A percentile compares a stretch with the other conserved stretches of the same genome.
These are phyloP conservation scores for Felis catus DNA, from an alignment of 2,113 vertebrate genomes.

Conservation along the genomic window DNA sequence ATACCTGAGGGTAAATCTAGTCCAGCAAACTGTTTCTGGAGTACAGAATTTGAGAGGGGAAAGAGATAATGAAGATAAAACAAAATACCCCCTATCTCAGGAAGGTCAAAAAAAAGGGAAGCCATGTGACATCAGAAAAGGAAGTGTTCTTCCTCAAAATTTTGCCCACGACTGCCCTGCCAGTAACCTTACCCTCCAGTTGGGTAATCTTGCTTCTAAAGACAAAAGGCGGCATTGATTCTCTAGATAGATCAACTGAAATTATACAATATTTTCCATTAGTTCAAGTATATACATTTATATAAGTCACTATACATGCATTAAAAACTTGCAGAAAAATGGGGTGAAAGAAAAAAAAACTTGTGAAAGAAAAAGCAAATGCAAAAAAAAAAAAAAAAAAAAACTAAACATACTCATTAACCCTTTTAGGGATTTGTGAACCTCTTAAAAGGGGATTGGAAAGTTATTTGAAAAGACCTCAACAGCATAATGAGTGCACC, in stretches of 20 bases:
- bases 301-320: neutral
- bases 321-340: constrained; percentile 17
- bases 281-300: neutral
- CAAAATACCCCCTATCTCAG: fast-evolving
- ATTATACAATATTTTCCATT: constrained; percentile 25
- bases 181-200: neutral
- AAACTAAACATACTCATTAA: neutral
- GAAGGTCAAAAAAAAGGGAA: neutral
- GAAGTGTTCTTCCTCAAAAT: neutral
- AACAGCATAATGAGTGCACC: neutral
- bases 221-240: neutral
- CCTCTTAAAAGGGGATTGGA: neutral
- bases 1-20: neutral
- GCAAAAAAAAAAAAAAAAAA: constrained; percentile 51
- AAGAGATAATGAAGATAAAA: neutral
- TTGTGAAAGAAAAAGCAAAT: neutral
- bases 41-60: neutral
- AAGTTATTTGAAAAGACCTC: constrained; percentile 16
- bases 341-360: neutral
- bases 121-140: neutral
- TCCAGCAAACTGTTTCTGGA: neutral
- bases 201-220: neutral
- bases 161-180: fast-evolving
- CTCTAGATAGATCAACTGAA: neutral
- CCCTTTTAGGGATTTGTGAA: neutral